phyloP scores from a whole-genome alignment of 2,113 vertebrate genomes.

The Dipodomys spectabilis region DNA sequence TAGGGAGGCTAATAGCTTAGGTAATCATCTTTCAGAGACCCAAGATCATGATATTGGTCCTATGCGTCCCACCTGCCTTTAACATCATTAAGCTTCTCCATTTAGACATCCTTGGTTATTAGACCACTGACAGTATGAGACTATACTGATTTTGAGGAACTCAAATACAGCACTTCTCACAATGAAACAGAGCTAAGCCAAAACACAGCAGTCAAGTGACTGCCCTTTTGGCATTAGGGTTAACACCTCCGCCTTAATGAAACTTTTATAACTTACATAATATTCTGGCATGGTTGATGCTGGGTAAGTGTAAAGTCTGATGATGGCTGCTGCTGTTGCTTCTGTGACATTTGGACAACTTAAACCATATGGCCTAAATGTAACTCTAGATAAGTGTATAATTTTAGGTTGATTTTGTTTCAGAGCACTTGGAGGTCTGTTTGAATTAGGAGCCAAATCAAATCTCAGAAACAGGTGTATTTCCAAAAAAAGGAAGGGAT shows the following conservation, averaged over 20 bases:
- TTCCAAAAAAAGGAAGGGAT: slow-evolving; percentile 75
- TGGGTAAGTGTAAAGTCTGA: slow-evolving; percentile 72
- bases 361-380: slow-evolving; percentile 78
- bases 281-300: slow-evolving; percentile 69
- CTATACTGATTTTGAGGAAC: slow-evolving; percentile 1
- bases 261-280: slow-evolving; percentile 74
- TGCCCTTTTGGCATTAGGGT: slow-evolving; percentile 67
- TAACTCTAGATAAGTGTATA: slow-evolving; percentile 79
- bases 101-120: not conserved
- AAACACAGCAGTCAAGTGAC: slow-evolving; percentile 42
- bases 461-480: slow-evolving; percentile 81
- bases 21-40: not conserved
- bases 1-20: not conserved
- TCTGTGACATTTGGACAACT: slow-evolving; percentile 81
- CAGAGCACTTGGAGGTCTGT: slow-evolving; percentile 79
- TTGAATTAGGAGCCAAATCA: slow-evolving; percentile 78
- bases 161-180: not conserved
- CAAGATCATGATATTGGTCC: not conserved
- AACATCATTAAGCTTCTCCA: slow-evolving; percentile 2
- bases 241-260: slow-evolving; percentile 66
- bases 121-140: not conserved
- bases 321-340: slow-evolving; percentile 73
- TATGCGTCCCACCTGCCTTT: not conserved
- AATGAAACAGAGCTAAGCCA: not conserved
- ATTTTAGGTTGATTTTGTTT: slow-evolving; percentile 82